Percentiles rank a stretch among this genome's conserved stretches.
Conservation (phyloP, 2,797 vertebrate genomes). For the Micrastur ruficollis region DNA sequence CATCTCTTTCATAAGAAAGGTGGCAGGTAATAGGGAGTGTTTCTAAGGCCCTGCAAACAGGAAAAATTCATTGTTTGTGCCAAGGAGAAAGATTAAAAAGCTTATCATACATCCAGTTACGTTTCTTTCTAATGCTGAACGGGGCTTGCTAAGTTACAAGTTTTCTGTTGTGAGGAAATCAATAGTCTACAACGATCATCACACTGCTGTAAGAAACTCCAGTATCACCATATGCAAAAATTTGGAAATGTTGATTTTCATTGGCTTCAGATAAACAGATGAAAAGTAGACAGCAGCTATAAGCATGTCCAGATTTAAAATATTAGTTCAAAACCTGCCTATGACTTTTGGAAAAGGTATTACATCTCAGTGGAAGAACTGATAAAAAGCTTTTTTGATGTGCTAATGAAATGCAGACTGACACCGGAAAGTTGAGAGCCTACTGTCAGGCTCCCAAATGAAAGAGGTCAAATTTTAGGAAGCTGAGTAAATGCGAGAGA, state of each 20-base stretch:
- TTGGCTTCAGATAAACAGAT: neutral
- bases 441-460: neutral
- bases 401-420: neutral
- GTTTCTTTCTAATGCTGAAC: neutral
- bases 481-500: neutral
- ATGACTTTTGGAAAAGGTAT: neutral
- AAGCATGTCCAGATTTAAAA: neutral
- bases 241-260: neutral
- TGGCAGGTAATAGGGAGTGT: neutral
- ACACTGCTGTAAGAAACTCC: neutral
- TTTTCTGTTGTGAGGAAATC: neutral
- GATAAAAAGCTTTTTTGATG: neutral
- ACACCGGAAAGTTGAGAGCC: neutral
- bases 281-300: neutral
- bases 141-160: neutral
- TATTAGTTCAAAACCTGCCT: neutral
- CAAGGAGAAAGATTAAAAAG: neutral
- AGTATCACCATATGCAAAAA: neutral
- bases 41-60: neutral
- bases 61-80: neutral
- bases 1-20: neutral
- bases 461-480: neutral
- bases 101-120: neutral
- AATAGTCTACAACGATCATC: neutral
- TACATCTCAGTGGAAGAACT: neutral